Evolutionary conservation across 2,113 vertebrate genomes (phyloP).

Genomic region (Oophaga pumilio): DNA sequence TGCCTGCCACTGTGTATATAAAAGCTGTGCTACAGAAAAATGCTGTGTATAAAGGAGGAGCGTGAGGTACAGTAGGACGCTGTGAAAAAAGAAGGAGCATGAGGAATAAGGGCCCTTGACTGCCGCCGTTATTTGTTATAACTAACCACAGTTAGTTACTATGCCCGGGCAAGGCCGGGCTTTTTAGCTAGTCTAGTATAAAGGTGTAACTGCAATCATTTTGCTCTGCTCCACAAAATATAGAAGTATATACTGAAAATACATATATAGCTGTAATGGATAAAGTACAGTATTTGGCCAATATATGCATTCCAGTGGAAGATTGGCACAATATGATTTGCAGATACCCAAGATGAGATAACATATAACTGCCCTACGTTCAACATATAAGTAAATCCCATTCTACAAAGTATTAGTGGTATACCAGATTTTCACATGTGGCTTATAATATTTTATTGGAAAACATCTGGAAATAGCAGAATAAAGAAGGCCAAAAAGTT

Average conservation of each 20-base stretch:
- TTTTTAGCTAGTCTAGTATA: too few species aligned
- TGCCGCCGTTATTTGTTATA: too few species aligned
- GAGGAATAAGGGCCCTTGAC: too few species aligned
- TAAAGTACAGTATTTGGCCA: not conserved
- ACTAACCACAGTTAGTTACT: too few species aligned
- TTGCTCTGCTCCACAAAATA: not conserved
- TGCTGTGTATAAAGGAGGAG: too few species aligned
- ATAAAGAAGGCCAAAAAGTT: not conserved
- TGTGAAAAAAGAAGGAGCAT: too few species aligned
- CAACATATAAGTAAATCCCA: not conserved
- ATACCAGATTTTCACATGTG: conserved; percentile 23
- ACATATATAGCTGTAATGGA: not conserved
- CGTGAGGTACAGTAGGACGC: too few species aligned
- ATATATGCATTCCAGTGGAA: not conserved
- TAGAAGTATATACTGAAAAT: not conserved
- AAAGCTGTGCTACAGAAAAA: too few species aligned
- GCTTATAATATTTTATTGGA: conserved; percentile 24
- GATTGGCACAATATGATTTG: not conserved
- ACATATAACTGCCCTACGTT: not conserved
- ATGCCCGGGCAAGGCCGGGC: too few species aligned
- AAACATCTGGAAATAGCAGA: conserved; percentile 15
- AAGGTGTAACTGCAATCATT: not conserved
- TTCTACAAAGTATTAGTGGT: not conserved
- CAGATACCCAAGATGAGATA: not conserved
- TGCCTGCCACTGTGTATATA: too few species aligned